phyloP scores from a whole-genome alignment of 2,797 vertebrate genomes.

The Tenualosa ilisha region DNA sequence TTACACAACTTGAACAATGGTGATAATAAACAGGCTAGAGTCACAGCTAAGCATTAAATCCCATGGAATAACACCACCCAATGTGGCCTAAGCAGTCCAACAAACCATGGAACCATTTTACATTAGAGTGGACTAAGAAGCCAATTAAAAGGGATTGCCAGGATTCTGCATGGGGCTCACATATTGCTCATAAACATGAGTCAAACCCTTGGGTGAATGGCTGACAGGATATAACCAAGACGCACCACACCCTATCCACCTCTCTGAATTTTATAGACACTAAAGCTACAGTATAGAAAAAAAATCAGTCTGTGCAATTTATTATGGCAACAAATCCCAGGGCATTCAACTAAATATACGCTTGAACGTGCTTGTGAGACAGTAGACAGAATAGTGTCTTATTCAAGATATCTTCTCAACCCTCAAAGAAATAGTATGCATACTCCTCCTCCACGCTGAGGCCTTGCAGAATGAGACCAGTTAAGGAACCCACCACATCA shows the following conservation, averaged over 20 bases:
- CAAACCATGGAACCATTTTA: background rate
- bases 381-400: background rate
- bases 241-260: background rate
- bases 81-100: background rate
- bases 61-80: background rate
- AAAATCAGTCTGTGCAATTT: background rate
- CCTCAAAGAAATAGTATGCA: constrained; percentile 1
- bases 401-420: background rate
- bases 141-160: background rate
- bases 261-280: background rate
- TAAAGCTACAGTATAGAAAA: background rate
- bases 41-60: background rate
- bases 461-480: background rate
- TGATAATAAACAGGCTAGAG: background rate
- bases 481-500: background rate
- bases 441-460: background rate
- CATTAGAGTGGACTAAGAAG: background rate
- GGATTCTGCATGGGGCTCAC: background rate
- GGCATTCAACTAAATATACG: background rate
- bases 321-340: constrained; percentile 4
- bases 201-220: background rate
- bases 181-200: background rate
- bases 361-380: background rate
- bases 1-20: background rate
- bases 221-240: background rate